Evolutionary conservation across 2,888 invertebrate genomes (phyloP), one percentile per base, ranked within the genome.

Genomic region (Belgica antarctica): DNA sequence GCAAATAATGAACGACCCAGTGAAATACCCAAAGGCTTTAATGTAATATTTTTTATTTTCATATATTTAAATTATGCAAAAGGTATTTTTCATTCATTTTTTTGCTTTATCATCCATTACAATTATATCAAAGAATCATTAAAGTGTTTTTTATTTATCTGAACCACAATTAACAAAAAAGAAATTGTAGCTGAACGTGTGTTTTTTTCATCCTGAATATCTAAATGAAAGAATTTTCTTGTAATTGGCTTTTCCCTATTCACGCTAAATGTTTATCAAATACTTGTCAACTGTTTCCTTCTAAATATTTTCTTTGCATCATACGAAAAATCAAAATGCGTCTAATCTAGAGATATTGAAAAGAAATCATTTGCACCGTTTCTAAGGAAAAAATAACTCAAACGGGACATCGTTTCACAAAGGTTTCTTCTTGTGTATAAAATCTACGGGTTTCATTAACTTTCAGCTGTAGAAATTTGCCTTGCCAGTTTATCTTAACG

Each of bases 401-500:
- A 52, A 52, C 17, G 22, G 17, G 52, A 3, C 34, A 31, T 31
- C 34, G 34, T 12, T 31, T 8, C 12, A n/a, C 7, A 31, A 31
- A 31, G 34, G 34, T 52, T 52, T 52, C 22, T 52, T 22, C 2
- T 52, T 52, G 52, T 31, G 34, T 52, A 52, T 52, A 52, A 52
- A 52, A 52, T 52, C 52, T 52, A 52, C 5, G 22, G 52, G 52
- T 52, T 52, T 22, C 4, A 5, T 52, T 3, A 17, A 22, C n/a
- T 52, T 19, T 12, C n/a, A 52, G 10, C 52, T 17, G 52, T 52
- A 52, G 52, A 52, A 52, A 52, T 52, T 52, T 52, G 52, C 52
- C n/a, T 52, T 52, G 22, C 52, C 22, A n/a, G 52, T 52, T 52
- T 52, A n/a, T n/a, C n/a, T n/a, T n/a, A n/a, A n/a, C n/a, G 52